Evolutionary conservation across 2,888 invertebrate genomes (phyloP).

Genomic region (Patella depressa): DNA sequence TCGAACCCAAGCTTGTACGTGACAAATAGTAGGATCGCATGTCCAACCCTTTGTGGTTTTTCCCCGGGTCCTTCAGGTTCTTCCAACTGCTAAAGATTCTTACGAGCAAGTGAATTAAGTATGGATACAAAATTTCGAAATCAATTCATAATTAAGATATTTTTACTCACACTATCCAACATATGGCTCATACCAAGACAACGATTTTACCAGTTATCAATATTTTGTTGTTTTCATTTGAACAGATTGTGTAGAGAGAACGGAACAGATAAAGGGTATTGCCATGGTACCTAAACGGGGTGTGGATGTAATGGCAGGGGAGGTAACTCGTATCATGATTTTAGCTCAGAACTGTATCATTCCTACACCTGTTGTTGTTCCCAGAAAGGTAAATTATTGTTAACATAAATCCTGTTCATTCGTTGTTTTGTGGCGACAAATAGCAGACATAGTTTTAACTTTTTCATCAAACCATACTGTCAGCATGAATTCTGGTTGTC

Average conservation of each 20-base stretch:
- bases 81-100: no score
- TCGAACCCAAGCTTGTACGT: no score
- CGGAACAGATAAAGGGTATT: slow-evolving; percentile 96
- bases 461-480: no score
- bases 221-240: background rate
- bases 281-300: slow-evolving; percentile 93
- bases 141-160: background rate
- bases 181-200: background rate
- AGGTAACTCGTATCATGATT: slow-evolving; percentile 92
- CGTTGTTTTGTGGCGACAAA: no score
- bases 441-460: no score
- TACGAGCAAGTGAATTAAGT: no score
- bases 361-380: slow-evolving; percentile 95
- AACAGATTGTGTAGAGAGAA: slow-evolving; percentile 80
- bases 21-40: no score
- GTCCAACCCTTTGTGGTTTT: no score
- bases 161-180: background rate
- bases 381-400: slow-evolving; percentile 81
- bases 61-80: no score
- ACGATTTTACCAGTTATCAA: background rate
- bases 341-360: slow-evolving; percentile 88
- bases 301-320: slow-evolving; percentile 95
- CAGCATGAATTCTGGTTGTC: no score
- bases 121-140: no score
- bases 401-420: no score